phyloP scores from a whole-genome alignment of 1,140 invertebrate genomes.

The Drosophila yakuba region DNA sequence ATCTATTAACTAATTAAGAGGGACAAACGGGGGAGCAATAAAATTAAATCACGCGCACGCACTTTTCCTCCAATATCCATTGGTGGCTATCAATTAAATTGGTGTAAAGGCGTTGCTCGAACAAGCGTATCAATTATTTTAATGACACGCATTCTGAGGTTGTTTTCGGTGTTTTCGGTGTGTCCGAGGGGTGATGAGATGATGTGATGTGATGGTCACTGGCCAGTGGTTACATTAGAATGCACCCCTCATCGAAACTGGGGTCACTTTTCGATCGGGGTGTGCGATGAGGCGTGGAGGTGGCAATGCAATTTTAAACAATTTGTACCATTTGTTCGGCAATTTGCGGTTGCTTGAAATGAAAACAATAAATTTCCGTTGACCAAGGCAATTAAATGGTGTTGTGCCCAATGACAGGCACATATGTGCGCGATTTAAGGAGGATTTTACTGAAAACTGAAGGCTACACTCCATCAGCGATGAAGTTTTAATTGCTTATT shows the following conservation, averaged over 20 bases:
- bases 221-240: slow-evolving; percentile 64
- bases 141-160: slow-evolving; percentile 38
- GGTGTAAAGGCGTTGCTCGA: slow-evolving; percentile 63
- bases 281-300: slow-evolving; percentile 72
- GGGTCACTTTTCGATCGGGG: slow-evolving; percentile 50
- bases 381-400: slow-evolving; percentile 32
- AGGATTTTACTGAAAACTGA: background rate
- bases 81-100: slow-evolving; percentile 68
- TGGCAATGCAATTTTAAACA: slow-evolving; percentile 77
- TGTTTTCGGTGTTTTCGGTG: no score
- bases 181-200: background rate
- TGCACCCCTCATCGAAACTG: slow-evolving; percentile 49
- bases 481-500: slow-evolving; percentile 73
- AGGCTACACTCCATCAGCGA: slow-evolving; percentile 12
- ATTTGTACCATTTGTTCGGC: slow-evolving; percentile 74
- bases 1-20: slow-evolving; percentile 81
- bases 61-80: slow-evolving; percentile 7
- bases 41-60: slow-evolving; percentile 67
- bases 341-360: slow-evolving; percentile 74
- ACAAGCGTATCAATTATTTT: slow-evolving; percentile 83
- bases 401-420: slow-evolving; percentile 48
- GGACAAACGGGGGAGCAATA: slow-evolving; percentile 51
- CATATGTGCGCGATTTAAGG: slow-evolving; percentile 40
- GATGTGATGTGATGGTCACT: slow-evolving; percentile 25
- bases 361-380: slow-evolving; percentile 68